Conservation (phyloP, 2,888 invertebrate species). For the Eupithecia pulchellata region DNA sequence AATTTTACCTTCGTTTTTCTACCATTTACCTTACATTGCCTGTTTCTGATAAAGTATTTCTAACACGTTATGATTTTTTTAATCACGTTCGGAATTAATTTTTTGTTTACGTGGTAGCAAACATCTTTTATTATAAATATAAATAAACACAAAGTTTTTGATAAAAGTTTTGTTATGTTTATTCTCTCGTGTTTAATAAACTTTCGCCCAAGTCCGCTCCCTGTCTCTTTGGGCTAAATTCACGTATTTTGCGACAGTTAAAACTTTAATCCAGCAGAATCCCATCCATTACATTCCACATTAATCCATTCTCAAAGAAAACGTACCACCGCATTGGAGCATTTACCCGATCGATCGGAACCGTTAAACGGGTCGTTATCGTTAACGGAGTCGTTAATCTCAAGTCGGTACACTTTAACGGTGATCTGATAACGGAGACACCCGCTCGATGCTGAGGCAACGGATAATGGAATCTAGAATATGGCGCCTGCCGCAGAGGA, state of each 20-base stretch:
- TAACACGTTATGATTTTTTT: too few species aligned
- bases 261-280: slow-evolving; percentile 4
- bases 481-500: background rate
- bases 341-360: slow-evolving; percentile 31
- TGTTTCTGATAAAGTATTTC: too few species aligned
- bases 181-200: background rate
- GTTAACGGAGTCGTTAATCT: slow-evolving; percentile 44
- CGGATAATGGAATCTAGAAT: slow-evolving; percentile 22
- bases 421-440: slow-evolving; percentile 45
- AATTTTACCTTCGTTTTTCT: too few species aligned
- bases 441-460: slow-evolving; percentile 31
- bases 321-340: slow-evolving; percentile 21
- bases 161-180: too few species aligned
- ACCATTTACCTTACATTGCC: too few species aligned
- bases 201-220: background rate
- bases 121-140: too few species aligned
- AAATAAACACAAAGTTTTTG: too few species aligned
- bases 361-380: slow-evolving; percentile 39
- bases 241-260: background rate
- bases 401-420: slow-evolving; percentile 39
- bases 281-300: slow-evolving; percentile 13
- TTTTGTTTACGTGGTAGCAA: too few species aligned
- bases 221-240: background rate
- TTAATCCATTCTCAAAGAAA: slow-evolving; percentile 17
- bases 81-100: too few species aligned